Evolutionary conservation across 2,113 vertebrate species (phyloP), one percentile per base, ranked within the genome.

Genomic region (Oncorhynchus nerka): DNA sequence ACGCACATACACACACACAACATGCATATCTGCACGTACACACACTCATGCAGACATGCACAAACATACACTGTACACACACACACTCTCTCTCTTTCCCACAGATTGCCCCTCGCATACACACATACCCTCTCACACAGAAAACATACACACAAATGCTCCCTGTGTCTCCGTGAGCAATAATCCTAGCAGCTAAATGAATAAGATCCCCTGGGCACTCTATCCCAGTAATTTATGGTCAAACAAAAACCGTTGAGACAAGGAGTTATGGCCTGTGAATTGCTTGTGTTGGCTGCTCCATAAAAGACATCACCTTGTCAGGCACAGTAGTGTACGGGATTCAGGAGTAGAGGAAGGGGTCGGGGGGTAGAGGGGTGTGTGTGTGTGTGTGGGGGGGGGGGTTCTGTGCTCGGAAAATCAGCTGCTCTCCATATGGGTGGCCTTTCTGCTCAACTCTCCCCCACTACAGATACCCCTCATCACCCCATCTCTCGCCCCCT

Each of bases 351-450:
- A 39, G 68, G 24, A 64, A 9, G 8, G 39, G 39, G 39, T 51
- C 11, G 32, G 59, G 73, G 49, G 70, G 55, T 67, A 20, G 69
- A 24, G 16, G 48, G 59, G 39, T 9, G 39, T 75, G 70, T 84
- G 77, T 32, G 70, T 73, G 74, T 76, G 68, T 8, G 16, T 68
- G 7, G 34, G 34, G 61, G 28, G 24, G 34, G 32, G 70, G 66
- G 30, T 74, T 51, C 57, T 45, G 39, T 45, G 39, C 5, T 65
- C 55, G 72, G 80, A 88, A 87, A 78, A 92, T 94, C 92, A 93
- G 94, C 92, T 95, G 94, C 71, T 83, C 85, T 92, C 95, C 94
- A 95, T 89, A 94, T 95, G 94, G 91, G 89, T 91, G 92, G 90
- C 81, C 85, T 88, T 11, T 45, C 39, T 12, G 9, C 39, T 45